Evolutionary conservation across 1,140 invertebrate species (phyloP).

Genomic region (Platyscapa corneri): DNA sequence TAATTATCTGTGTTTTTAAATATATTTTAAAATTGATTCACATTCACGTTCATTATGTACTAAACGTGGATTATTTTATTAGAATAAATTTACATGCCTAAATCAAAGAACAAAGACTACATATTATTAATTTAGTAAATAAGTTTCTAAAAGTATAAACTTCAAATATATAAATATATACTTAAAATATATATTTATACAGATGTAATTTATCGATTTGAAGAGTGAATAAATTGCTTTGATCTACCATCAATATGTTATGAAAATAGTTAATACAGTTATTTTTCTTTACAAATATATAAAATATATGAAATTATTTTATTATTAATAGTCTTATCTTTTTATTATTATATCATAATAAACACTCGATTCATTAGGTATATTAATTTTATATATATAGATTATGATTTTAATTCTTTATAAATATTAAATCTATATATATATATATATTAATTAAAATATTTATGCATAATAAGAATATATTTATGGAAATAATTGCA

Average conservation of each 20-base stretch:
- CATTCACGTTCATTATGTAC: not conserved
- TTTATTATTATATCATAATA: not conserved
- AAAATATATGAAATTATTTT: not conserved
- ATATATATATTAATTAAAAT: too few species aligned
- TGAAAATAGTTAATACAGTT: not conserved
- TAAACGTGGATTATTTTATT: not conserved
- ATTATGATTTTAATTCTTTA: not conserved
- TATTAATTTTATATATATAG: not conserved
- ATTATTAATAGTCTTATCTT: not conserved
- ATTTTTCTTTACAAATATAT: not conserved
- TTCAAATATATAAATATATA: not conserved
- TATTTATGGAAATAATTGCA: too few species aligned
- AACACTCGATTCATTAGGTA: not conserved
- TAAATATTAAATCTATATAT: too few species aligned
- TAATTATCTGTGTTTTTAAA: not conserved
- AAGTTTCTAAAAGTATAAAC: not conserved
- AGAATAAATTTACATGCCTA: not conserved
- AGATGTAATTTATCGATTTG: not conserved
- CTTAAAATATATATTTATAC: not conserved
- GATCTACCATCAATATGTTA: not conserved
- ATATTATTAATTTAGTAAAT: not conserved
- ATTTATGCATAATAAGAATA: too few species aligned
- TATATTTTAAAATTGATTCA: not conserved
- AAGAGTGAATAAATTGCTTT: not conserved
- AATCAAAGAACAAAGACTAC: not conserved